Evolutionary conservation across 2,888 invertebrate genomes (phyloP).

Genomic region (Lycia hirtaria): DNA sequence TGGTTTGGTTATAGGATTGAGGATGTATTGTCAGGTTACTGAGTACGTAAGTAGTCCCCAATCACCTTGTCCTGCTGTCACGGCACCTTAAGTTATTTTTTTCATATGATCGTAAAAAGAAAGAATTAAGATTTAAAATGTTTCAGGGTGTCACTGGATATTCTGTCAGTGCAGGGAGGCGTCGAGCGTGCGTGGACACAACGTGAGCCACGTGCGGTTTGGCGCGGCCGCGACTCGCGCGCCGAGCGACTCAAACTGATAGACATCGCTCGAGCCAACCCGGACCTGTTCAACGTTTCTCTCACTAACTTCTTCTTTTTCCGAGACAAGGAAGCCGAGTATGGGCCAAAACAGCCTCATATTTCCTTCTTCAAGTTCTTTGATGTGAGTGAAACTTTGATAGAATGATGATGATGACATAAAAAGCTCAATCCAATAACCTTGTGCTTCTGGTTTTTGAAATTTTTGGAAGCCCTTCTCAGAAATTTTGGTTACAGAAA

Average conservation of each 20-base stretch:
- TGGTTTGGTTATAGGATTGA: no score
- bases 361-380: slow-evolving; percentile 97
- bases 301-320: slow-evolving; percentile 99
- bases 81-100: no score
- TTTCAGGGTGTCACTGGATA: slow-evolving; percentile 93
- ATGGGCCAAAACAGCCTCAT: slow-evolving; percentile 94
- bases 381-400: slow-evolving; percentile 87
- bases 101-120: no score
- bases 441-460: no score
- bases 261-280: slow-evolving; percentile 88
- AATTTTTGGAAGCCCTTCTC: no score
- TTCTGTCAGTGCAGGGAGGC: slow-evolving; percentile 95
- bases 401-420: neutral
- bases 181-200: slow-evolving; percentile 89
- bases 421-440: no score
- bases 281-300: slow-evolving; percentile 94
- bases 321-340: slow-evolving; percentile 91
- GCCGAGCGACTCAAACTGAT: slow-evolving; percentile 93
- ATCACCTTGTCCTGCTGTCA: no score
- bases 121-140: no score
- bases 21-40: no score
- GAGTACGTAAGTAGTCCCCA: no score
- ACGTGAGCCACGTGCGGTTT: slow-evolving; percentile 92
- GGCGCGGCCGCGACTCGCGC: slow-evolving; percentile 97
- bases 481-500: no score